Percentiles rank a stretch among this genome's conserved stretches.
phyloP scores from a whole-genome alignment of 1,140 invertebrate species.

The Phthorimaea operculella region DNA sequence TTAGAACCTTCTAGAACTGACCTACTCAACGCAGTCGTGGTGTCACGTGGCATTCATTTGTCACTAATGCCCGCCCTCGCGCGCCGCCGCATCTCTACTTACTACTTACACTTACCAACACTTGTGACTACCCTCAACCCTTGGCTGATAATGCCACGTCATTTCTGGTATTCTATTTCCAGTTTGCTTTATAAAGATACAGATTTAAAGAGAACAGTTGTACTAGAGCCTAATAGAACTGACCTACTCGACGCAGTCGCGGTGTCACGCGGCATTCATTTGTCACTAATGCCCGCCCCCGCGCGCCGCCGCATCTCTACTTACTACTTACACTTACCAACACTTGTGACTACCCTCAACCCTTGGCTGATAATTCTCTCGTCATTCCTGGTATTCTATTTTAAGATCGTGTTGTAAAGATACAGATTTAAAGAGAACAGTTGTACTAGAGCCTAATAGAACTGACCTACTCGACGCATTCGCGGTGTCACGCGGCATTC shows the following conservation, averaged over 20 bases:
- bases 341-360: not conserved
- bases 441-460: too few relatives aligned
- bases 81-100: slow-evolving; percentile 4
- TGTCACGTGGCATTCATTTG: slow-evolving; percentile 40
- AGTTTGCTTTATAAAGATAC: too few relatives aligned
- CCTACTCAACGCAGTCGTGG: slow-evolving; percentile 13
- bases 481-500: slow-evolving; percentile 32
- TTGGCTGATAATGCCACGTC: too few relatives aligned
- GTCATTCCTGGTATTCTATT: too few relatives aligned
- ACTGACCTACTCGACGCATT: slow-evolving; percentile 5
- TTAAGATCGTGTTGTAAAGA: too few relatives aligned
- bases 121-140: not conserved
- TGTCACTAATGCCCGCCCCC: slow-evolving; percentile 25
- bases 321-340: not conserved
- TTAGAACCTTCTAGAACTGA: too few relatives aligned
- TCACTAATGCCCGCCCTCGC: slow-evolving; percentile 21
- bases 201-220: too few relatives aligned
- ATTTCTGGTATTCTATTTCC: too few relatives aligned
- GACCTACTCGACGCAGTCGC: slow-evolving; percentile 12
- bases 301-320: slow-evolving; percentile 1
- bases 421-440: too few relatives aligned
- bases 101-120: not conserved
- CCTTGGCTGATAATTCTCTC: too few relatives aligned
- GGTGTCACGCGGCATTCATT: slow-evolving; percentile 39
- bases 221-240: too few relatives aligned